phyloP scores from a whole-genome alignment of 2,113 vertebrate genomes.

The Calyptommatus sinebrachiatus region DNA sequence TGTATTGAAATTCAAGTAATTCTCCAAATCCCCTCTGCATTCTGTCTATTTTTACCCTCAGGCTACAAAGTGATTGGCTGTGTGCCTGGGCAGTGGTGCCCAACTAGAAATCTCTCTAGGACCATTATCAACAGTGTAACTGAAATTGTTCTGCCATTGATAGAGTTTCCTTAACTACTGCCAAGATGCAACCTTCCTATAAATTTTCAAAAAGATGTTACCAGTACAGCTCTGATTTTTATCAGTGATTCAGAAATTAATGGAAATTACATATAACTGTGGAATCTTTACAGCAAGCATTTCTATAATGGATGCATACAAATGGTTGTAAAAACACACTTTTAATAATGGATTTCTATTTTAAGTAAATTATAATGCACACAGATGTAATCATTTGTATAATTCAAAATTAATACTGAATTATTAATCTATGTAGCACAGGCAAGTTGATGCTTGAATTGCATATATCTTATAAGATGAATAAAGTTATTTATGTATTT shows the following conservation, averaged over 20 bases:
- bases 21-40: conserved; percentile 33
- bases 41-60: conserved; percentile 45
- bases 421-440: no score
- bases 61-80: conserved; percentile 47
- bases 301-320: conserved; percentile 1
- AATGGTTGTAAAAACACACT: neutral
- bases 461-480: no score
- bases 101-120: conserved; percentile 46
- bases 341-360: neutral
- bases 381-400: no score
- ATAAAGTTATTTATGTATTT: no score
- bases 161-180: conserved; percentile 30
- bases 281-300: neutral
- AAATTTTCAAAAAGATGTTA: conserved; percentile 11
- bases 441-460: no score
- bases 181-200: conserved; percentile 23
- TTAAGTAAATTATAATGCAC: no score
- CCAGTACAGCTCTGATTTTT: neutral
- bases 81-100: conserved; percentile 16
- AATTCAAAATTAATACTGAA: no score
- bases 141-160: conserved; percentile 28
- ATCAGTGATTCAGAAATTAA: conserved; percentile 9
- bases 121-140: conserved; percentile 22
- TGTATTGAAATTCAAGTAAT: conserved; percentile 34
- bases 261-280: neutral